Evolutionary conservation across 1,140 invertebrate species (phyloP).

Genomic region (Hesperophylax magnus): DNA sequence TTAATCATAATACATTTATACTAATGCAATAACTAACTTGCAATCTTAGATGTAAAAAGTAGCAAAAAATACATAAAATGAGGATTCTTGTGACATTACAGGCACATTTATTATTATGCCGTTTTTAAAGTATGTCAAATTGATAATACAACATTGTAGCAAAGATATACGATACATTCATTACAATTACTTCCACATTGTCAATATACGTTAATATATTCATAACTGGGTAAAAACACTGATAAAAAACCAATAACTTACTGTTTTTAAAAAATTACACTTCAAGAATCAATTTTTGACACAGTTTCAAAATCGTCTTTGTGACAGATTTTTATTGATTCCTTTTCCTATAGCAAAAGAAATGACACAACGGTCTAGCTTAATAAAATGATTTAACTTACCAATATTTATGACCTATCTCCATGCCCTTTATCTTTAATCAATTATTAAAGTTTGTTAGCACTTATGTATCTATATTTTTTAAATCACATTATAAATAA

Average conservation of each 20-base stretch:
- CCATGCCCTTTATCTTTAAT: not conserved
- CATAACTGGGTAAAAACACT: conserved; percentile 20
- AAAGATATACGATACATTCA: too few species aligned
- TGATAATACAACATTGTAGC: too few species aligned
- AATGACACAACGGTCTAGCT: too few species aligned
- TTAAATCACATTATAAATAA: conserved; percentile 39
- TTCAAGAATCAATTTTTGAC: too few species aligned
- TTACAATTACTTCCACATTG: too few species aligned
- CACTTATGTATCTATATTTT: conserved; percentile 14
- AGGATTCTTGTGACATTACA: conserved; percentile 10
- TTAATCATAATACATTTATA: not conserved
- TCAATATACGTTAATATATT: not conserved
- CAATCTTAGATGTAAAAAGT: conserved; percentile 1
- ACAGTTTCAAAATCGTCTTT: not conserved
- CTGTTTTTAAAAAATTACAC: too few species aligned
- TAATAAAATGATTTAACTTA: too few species aligned
- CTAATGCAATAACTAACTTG: not conserved
- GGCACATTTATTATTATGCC: not conserved
- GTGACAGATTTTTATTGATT: not conserved
- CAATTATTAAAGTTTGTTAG: conserved; percentile 9
- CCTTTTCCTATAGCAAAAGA: not conserved
- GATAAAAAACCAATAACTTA: not conserved
- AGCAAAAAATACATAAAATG: conserved; percentile 4
- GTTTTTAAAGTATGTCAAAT: too few species aligned
- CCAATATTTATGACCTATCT: too few species aligned